Evolutionary conservation across 2,797 vertebrate species (phyloP), one percentile per base, ranked within the genome.

Genomic region (Dryobates pubescens): DNA sequence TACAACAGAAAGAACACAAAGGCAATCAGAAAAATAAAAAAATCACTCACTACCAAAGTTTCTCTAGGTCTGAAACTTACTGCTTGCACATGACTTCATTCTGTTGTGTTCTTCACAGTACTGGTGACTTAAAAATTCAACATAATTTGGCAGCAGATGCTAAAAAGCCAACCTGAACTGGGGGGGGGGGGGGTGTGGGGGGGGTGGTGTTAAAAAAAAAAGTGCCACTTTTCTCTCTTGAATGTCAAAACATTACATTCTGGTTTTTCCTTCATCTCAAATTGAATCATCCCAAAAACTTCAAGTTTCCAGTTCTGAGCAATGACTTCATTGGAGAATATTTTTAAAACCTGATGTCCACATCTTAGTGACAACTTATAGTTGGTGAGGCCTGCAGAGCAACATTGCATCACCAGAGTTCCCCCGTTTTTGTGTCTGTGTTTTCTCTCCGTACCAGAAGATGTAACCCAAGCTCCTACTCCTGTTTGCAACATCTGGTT

Each of bases 401-500:
- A 69, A 68, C 27, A 57, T 12, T 5, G 0, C 23, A 22, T 5
- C 29, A 47, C 6, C 0, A 3, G 17, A 5, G 29, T 19, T 2
- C 24, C 15, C 4, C 4, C 18, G 30, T 53, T 49, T 75, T 54
- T 41, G 58, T 19, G 4, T 4, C 24, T 16, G 9, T 12, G 41
- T 11, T 24, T 54, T 74, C 34, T n/a, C 12, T 14, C 29, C 59
- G 34, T 54, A 57, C 13, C 17, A 67, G 26, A 47, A 51, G 15
- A n/a, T 17, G 18, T 6, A 77, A 65, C 4, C 3, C 10, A 61
- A 34, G 51, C 32, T 83, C 24, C 9, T 45, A 26, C 20, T 53
- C 59, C 69, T 38, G 36, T 41, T 32, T 43, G 17, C 32, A n/a
- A 17, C 0, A 3, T 13, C 6, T 1, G 4, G 0, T 24, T 49